Conservation (phyloP, 2,888 invertebrate genomes). For the Litoditis marina region DNA sequence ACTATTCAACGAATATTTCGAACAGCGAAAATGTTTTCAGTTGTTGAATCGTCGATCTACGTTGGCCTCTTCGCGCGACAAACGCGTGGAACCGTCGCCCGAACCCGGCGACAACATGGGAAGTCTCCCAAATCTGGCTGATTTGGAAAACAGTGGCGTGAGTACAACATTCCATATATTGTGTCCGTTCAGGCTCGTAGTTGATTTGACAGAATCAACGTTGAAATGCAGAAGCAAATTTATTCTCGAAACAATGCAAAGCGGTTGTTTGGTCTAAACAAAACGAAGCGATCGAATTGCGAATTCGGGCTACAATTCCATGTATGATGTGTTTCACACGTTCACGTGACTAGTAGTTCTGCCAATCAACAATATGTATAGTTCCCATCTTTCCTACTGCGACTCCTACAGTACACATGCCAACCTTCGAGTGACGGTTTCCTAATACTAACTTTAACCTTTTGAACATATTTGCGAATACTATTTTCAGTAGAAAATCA, state of each 20-base stretch:
- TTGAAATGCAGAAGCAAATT: neutral
- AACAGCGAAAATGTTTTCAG: slow-evolving; percentile 13
- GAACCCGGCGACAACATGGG: slow-evolving; percentile 67
- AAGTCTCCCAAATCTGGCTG: slow-evolving; percentile 80
- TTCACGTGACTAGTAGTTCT: no score
- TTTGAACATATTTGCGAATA: no score
- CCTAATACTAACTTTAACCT: no score
- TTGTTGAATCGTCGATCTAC: slow-evolving; percentile 56
- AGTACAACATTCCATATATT: neutral
- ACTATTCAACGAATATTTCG: neutral
- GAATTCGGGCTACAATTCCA: no score
- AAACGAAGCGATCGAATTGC: no score
- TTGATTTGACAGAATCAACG: neutral
- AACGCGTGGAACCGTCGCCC: slow-evolving; percentile 23
- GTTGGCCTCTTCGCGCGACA: slow-evolving; percentile 51
- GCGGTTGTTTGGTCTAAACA: neutral
- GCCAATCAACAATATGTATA: no score
- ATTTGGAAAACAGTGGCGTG: slow-evolving; percentile 71
- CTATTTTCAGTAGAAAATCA: no score
- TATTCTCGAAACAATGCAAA: neutral
- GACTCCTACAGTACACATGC: no score
- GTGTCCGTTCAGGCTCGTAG: neutral
- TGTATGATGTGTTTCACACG: no score
- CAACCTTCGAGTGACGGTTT: no score
- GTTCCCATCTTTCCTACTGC: no score